Evolutionary conservation across 2,113 vertebrate genomes (phyloP).

Genomic region (Eidolon helvum): DNA sequence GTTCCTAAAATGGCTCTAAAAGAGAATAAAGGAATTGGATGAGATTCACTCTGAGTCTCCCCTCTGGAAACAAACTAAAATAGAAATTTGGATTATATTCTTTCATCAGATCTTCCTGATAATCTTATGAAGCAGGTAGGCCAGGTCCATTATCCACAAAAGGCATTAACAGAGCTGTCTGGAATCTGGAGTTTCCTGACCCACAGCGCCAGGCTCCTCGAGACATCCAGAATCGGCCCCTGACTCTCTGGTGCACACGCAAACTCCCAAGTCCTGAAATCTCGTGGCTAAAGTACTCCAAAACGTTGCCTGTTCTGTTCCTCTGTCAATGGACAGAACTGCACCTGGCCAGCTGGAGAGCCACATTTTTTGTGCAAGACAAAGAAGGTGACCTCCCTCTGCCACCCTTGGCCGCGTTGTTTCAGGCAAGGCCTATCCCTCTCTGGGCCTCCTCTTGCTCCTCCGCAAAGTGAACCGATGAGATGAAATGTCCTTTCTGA

Average conservation of each 20-base stretch:
- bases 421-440: neutral
- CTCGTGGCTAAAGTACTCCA: neutral
- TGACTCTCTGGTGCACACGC: fast-evolving
- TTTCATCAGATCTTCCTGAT: neutral
- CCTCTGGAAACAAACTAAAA: neutral
- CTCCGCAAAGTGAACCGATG: neutral
- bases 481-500: neutral
- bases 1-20: neutral
- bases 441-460: neutral
- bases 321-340: neutral
- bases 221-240: neutral
- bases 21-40: neutral
- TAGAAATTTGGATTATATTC: neutral
- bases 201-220: neutral
- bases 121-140: neutral
- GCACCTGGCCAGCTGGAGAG: neutral
- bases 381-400: neutral
- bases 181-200: neutral
- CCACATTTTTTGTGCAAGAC: neutral
- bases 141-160: neutral
- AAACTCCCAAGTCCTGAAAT: neutral
- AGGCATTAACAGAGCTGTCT: neutral
- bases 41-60: neutral
- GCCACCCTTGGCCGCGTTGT: neutral
- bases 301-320: neutral